A percentile compares a stretch with the other conserved stretches of the same genome.
These are phyloP conservation scores for Anguilla pacifica DNA, from an alignment of 2,797 vertebrate species.

Conservation along the genomic window DNA sequence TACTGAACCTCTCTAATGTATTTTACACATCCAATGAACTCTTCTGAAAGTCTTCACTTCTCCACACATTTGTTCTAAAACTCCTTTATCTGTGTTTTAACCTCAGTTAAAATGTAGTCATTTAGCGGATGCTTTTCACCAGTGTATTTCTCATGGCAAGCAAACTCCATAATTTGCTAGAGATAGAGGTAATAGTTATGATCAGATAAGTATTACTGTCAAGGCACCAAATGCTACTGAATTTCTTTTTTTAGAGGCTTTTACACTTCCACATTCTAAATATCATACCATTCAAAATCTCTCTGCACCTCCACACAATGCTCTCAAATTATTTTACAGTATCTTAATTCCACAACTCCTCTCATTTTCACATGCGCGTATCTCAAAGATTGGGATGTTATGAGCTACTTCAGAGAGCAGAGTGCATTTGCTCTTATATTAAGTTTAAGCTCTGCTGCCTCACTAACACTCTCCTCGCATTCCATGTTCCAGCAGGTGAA, in stretches of 20 bases:
- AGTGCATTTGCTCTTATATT: background rate
- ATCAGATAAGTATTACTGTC: too few relatives aligned
- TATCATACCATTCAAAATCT: background rate
- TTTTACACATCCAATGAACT: too few relatives aligned
- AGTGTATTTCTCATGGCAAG: too few relatives aligned
- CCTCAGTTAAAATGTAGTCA: too few relatives aligned
- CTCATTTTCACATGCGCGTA: background rate
- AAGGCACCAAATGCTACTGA: too few relatives aligned
- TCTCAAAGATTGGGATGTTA: background rate
- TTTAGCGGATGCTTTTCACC: too few relatives aligned
- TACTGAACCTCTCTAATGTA: background rate
- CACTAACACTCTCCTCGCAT: background rate
- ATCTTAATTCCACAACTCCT: background rate
- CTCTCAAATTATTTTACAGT: background rate
- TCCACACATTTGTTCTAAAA: too few relatives aligned
- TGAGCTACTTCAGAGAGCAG: background rate
- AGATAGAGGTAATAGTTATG: too few relatives aligned
- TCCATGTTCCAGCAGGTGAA: background rate
- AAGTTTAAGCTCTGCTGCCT: background rate
- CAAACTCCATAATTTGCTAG: too few relatives aligned
- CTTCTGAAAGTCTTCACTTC: too few relatives aligned
- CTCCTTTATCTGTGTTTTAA: too few relatives aligned
- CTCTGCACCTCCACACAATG: background rate
- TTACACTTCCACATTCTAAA: background rate
- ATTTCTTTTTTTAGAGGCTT: too few relatives aligned